phyloP scores from a whole-genome alignment of 2,888 invertebrate genomes.

The Gari tellinella region DNA sequence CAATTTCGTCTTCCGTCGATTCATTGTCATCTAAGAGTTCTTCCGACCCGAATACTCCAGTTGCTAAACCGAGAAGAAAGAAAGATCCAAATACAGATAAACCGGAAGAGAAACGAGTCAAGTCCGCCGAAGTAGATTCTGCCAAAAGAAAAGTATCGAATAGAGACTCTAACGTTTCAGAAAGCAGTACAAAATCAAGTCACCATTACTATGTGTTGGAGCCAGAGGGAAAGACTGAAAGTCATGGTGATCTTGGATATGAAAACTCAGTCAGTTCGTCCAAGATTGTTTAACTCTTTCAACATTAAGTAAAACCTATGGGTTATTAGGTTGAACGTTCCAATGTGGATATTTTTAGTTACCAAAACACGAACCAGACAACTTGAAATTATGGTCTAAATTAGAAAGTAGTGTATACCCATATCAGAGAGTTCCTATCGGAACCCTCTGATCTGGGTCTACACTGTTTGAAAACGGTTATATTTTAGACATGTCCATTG shows the following conservation, averaged over 20 bases:
- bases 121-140: neutral
- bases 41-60: neutral
- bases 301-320: no score
- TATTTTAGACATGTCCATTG: no score
- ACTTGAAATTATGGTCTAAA: no score
- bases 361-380: no score
- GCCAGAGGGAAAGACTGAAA: conserved; percentile 19
- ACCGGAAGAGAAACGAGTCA: neutral
- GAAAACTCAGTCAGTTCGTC: conserved; percentile 47
- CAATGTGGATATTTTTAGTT: no score
- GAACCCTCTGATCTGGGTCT: no score
- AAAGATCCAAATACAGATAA: neutral
- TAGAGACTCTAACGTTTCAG: conserved; percentile 34
- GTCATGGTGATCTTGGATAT: conserved; percentile 26
- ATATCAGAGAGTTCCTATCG: no score
- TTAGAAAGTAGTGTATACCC: no score
- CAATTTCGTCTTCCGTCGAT: conserved; percentile 15
- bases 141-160: conserved; percentile 4
- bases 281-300: conserved; percentile 31
- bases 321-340: no score
- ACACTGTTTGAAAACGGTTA: no score
- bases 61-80: conserved; percentile 17
- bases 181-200: conserved; percentile 44
- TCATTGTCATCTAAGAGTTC: neutral
- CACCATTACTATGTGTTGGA: conserved; percentile 60